Evolutionary conservation across 2,888 invertebrate species (phyloP), one percentile per base, ranked within the genome.

Genomic region (Sinodicranocentrus sp.): DNA sequence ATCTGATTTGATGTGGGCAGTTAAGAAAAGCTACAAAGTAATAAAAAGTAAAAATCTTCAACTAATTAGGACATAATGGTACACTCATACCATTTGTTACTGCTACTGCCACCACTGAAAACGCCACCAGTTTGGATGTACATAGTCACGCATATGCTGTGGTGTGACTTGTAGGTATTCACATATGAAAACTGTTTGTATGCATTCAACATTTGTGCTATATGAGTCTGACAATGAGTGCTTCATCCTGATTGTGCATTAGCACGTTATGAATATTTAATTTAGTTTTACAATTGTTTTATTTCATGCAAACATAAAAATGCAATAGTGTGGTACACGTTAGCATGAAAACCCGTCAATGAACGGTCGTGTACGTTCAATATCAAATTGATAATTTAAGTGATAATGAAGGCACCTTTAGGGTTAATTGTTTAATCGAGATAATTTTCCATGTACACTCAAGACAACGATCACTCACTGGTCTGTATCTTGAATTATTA

Each of bases 61-160:
- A 17, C 48, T 59, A 59, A 59, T 59, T 59, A 59, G 59, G 59
- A 59, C 26, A 59, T 59, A 59, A 59, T 59, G 59, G 15, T 26
- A 26, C 26, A 3, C 19, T 59, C 25, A 3, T 25, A 3, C 59
- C 23, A 59, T 25, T 25, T 25, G 59, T 23, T 57, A 17, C 17
- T 48, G 48, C 17, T 17, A n/a, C 48, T 13, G n/a, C n/a, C 15
- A 17, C n/a, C n/a, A 17, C 17, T 48, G 48, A 3, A 3, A n/a
- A 5, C 3, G n/a, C n/a, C 15, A 17, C 17, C 48, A 48, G 5
- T 15, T 48, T 48, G 48, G n/a, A 10, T n/a, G 15, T 5, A n/a
- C 3, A 13, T 15, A 17, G 48, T 48, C 48, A 17, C 5, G 17
- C 48, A 17, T 48, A 39, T 6, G 6, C 39, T 8, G 39, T 39